Base-by-base conservation (phyloP, 2,113 vertebrate genomes). In the Gadus chalcogrammus region DNA sequence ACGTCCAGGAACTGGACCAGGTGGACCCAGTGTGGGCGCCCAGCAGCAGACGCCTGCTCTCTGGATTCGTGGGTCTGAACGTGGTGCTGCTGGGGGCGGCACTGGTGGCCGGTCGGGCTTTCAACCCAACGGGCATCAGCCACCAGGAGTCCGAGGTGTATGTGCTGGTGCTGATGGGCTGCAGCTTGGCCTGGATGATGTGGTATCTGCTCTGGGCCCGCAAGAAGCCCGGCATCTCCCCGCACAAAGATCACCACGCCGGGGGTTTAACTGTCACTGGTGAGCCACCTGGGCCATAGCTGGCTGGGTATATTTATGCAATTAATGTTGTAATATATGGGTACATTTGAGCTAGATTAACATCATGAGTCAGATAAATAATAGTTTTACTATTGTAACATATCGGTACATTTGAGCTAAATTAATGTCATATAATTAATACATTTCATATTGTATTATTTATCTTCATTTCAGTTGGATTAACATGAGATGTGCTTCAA, bases 21-120 rank as follows among this genome's bases (percentile, higher is more conserved):
- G 67, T 65, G 27, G 35, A 67, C 20, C 58, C 12, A 9, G 12
- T 78, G 3, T 93, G 93, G 71, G 91, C 88, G 0, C 92, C 93
- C 80, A 93, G 89, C 13, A 91, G 92, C 0, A 90, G 91, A 1
- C 91, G 89, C 16, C 91, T 97, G 66, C 89, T 96, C 81, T 97
- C 95, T 0, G 94, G 93, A 15, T 89, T 98, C 56, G 77, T 98
- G 80, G 95, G 95, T 65, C 80, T 97, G 79, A 98, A 97, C 0
- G 71, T 95, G 83, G 85, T 95, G 63, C 93, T 98, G 31, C 88
- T 98, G 75, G 96, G 96, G 0, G 87, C 91, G 0, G 94, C 95
- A 16, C 91, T 98, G 82, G 73, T 95, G 82, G 90, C 88, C 5
- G 94, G 94, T 0, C 84, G 92, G 77, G 87, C 92, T 2, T 91